Evolutionary conservation across 2,797 vertebrate genomes (phyloP), one percentile per base, ranked within the genome.

Genomic region (Ctenopoma multispine): DNA sequence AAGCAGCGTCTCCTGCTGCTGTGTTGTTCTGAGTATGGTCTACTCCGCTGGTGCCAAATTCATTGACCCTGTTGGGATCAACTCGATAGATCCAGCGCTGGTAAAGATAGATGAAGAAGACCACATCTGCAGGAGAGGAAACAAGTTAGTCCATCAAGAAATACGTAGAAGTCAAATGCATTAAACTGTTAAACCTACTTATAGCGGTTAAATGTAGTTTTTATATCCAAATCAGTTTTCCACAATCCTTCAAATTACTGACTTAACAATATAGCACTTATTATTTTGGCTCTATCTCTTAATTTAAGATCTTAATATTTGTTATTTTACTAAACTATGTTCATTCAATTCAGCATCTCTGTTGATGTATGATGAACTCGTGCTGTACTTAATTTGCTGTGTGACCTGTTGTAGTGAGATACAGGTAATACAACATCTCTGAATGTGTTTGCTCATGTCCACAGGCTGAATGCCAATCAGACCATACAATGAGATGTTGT

Each of bases 51-150:
- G 96, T 96, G 64, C 97, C 97, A 0, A 96, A 98, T 83, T 98
- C 97, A 0, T 98, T 98, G 79, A 97, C 84, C 18, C 97, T 93
- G 23, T 95, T 97, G 48, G 94, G 96, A 87, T 98, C 97, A 11
- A 98, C 97, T 69, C 96, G 94, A 87, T 98, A 98, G 90, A 98
- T 98, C 97, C 96, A 98, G 81, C 97, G 96, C 89, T 98, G 97
- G 85, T 98, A 98, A 90, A 98, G 94, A 90, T 98, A 98, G 86
- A 98, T 93, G 93, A 98, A 98, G 92, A 98, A 98, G 13, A 97
- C 96, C 5, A 98, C 96, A 23, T 98, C 96, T 98, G 88, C 4
- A 43, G 51, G 46, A 9, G 17, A 70, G 21, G 8, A 38, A 23
- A 50, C 15, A 23, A 0, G 0, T 72, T 5, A 48, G 21, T 40